These are phyloP conservation scores for Clitarchus hookeri DNA, from an alignment of 2,888 invertebrate species.

Conservation along the genomic window DNA sequence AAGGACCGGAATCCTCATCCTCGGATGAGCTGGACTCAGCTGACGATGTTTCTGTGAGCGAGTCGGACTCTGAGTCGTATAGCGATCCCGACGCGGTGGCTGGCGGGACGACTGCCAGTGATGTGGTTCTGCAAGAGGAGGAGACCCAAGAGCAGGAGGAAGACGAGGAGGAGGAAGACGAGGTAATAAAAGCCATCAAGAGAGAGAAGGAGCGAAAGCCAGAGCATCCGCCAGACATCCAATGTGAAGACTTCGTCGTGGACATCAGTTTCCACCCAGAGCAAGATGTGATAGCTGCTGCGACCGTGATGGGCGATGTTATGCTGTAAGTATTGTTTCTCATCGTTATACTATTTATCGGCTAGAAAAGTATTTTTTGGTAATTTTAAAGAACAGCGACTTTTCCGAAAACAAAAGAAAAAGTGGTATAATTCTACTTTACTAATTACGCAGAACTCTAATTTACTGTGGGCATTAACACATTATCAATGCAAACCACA, in stretches of 20 bases:
- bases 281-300: constrained; percentile 76
- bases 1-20: neutral
- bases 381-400: too few species aligned
- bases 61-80: neutral
- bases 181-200: constrained; percentile 72
- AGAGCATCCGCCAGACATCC: constrained; percentile 77
- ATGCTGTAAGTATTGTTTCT: constrained; percentile 59
- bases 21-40: neutral
- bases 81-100: neutral
- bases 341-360: too few species aligned
- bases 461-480: too few species aligned
- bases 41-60: neutral
- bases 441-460: too few species aligned
- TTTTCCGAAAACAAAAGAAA: too few species aligned
- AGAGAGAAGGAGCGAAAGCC: constrained; percentile 69
- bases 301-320: constrained; percentile 77
- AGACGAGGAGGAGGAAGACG: constrained; percentile 70
- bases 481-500: too few species aligned
- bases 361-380: too few species aligned
- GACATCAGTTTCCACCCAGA: constrained; percentile 82
- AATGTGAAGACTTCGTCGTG: constrained; percentile 73
- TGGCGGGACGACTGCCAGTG: constrained; percentile 29
- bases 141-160: constrained; percentile 48
- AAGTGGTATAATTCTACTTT: too few species aligned
- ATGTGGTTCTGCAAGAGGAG: constrained; percentile 31